These are phyloP conservation scores for Globicephala melas DNA, from an alignment of 2,113 vertebrate species.

Conservation along the genomic window DNA sequence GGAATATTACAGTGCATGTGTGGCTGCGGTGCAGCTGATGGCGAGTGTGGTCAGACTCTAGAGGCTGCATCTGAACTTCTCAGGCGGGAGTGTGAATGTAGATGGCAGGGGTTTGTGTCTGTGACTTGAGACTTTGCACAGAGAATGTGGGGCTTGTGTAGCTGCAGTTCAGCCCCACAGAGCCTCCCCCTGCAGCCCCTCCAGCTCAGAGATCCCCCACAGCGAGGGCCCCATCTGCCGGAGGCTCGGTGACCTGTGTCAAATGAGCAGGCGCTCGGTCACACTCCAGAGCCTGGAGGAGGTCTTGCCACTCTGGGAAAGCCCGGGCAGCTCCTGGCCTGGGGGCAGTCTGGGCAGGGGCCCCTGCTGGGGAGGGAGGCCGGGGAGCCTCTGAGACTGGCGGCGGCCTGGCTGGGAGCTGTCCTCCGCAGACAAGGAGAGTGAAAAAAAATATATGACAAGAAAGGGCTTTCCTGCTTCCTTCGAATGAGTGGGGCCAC, in stretches of 20 bases:
- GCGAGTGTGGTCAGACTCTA: not conserved
- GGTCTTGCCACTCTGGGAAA: conserved; percentile 62
- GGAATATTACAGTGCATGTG: not conserved
- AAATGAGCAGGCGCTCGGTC: conserved; percentile 74
- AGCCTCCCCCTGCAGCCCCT: not conserved
- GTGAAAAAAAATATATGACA: not conserved
- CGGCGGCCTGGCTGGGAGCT: conserved; percentile 21
- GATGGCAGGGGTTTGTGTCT: not conserved
- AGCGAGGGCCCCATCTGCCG: conserved; percentile 76
- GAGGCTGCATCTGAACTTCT: not conserved
- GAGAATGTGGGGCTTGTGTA: not conserved
- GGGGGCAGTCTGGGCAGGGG: conserved; percentile 28
- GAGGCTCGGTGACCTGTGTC: conserved; percentile 78
- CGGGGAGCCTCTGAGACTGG: not conserved
- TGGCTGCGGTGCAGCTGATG: not conserved
- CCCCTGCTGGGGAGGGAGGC: conserved; percentile 45
- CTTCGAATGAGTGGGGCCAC: not conserved
- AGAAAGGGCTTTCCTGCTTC: not conserved
- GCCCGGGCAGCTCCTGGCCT: conserved; percentile 25
- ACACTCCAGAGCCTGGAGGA: conserved; percentile 73
- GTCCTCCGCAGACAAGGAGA: conserved; percentile 13
- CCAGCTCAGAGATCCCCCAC: conserved; percentile 66
- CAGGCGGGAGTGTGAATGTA: not conserved
- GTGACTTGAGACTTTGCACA: not conserved
- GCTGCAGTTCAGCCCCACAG: conserved; percentile 31